Base-by-base conservation (phyloP, 1,140 invertebrate genomes). In the Drosophila leontia region DNA sequence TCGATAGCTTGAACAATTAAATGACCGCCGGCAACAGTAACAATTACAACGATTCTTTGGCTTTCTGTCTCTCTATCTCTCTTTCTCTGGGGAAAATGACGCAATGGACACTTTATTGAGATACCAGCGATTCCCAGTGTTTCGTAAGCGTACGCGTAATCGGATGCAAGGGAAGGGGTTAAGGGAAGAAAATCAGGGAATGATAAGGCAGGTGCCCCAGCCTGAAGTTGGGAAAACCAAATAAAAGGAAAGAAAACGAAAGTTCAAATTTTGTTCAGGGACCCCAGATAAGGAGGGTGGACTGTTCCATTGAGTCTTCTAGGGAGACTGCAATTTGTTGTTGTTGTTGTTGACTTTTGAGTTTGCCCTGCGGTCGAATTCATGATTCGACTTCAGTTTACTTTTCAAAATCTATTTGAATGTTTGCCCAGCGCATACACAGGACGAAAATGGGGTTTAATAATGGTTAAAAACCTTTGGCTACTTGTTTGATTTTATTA, bases 351-450 rank as follows among this genome's bases (percentile, higher is more conserved):
- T 63, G 53, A 74, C 67, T 65, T 59, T 77, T 59, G 48, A 80
- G 48, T 78, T 81, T 81, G 61, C 68, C 68, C 79, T 51, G 59
- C 70, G 75, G 83, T 65, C 71, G 65, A 82, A 69, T 71, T 86
- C 62, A 81, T 86, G 47, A 69, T 67, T 67, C 81, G 61, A 57
- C 62, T 71, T 71, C 39, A 65, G 62, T 65, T 65, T 62, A 29
- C 62, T 63, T 65, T 45, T 44, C 68, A 72, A 62, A 57, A 75
- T 53, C 79, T 47, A 51, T 59, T 85, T 44, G 7, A 69, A 69
- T 69, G 78, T 85, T 85, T 85, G 78, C 48, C 59, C 65, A 86
- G 51, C 58, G 55, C 65, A 34, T 47, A 42, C 75, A 81, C 68
- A 19, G 34, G 5, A 26, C 15, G 7, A 55, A 60, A 70, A n/a